Percentiles rank a stretch among this genome's conserved stretches.
Evolutionary conservation across 2,797 vertebrate species (phyloP).

Genomic region (Gymnoscopelus braueri): DNA sequence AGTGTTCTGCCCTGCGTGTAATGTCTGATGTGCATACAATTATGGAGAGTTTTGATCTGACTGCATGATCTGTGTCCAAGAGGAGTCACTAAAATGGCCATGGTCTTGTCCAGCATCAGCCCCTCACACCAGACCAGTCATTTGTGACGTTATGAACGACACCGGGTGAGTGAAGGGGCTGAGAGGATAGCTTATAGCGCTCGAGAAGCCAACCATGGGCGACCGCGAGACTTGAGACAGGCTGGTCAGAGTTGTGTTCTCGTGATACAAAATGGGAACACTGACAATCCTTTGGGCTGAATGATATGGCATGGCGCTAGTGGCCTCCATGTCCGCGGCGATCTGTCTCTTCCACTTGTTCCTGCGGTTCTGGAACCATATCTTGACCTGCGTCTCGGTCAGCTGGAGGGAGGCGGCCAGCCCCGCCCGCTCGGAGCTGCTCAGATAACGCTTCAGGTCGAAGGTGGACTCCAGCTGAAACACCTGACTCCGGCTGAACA

Average conservation of each 20-base stretch:
- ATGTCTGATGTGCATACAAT: not conserved
- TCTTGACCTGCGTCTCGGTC: slow-evolving; percentile 88
- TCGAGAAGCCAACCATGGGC: slow-evolving; percentile 56
- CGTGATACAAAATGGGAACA: slow-evolving; percentile 89
- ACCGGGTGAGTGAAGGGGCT: slow-evolving; percentile 82
- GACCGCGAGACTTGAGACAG: slow-evolving; percentile 74
- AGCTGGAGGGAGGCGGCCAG: slow-evolving; percentile 81
- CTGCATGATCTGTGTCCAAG: not conserved
- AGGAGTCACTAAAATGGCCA: not conserved
- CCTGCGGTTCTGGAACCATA: slow-evolving; percentile 89
- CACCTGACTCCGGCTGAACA: slow-evolving; percentile 89
- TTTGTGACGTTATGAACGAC: slow-evolving; percentile 85
- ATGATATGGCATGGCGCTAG: slow-evolving; percentile 67
- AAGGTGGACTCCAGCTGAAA: slow-evolving; percentile 93
- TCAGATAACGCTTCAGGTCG: slow-evolving; percentile 87
- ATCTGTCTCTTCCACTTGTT: slow-evolving; percentile 91
- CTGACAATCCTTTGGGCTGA: slow-evolving; percentile 85
- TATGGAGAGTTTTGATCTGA: slow-evolving; percentile 32
- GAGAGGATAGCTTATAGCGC: slow-evolving; percentile 76
- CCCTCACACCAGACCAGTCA: slow-evolving; percentile 87
- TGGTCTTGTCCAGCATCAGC: not conserved
- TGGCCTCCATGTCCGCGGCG: slow-evolving; percentile 82
- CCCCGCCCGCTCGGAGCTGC: slow-evolving; percentile 79
- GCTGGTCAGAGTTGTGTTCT: slow-evolving; percentile 77
- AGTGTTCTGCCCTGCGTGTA: no score